phyloP scores from a whole-genome alignment of 2,113 vertebrate genomes.

The Plotosus lineatus region DNA sequence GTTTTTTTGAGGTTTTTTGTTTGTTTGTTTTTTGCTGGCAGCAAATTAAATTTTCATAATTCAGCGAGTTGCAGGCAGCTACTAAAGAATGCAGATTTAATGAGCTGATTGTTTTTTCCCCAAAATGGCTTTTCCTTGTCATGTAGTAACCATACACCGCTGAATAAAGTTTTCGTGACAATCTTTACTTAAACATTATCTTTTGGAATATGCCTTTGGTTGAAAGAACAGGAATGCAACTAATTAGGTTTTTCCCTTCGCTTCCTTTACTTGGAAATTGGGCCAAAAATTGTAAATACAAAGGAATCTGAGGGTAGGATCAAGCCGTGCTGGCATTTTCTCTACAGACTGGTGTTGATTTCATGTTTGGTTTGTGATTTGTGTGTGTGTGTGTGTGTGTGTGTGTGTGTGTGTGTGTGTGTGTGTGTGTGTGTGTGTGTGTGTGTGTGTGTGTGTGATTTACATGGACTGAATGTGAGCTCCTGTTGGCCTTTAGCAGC shows the following conservation, averaged over 20 bases:
- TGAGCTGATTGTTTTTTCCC: neutral
- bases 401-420: neutral
- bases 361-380: neutral
- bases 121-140: neutral
- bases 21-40: neutral
- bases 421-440: no score
- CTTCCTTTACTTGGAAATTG: conserved; percentile 5
- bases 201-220: neutral
- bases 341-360: conserved; percentile 8
- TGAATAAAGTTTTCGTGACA: neutral
- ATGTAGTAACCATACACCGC: neutral
- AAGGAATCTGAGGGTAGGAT: neutral
- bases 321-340: neutral
- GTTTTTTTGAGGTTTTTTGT: no score
- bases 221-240: neutral
- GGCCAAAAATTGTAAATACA: neutral
- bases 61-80: neutral
- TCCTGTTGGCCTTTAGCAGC: conserved; percentile 14
- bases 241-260: neutral
- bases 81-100: neutral
- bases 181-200: neutral
- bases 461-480: conserved; percentile 6
- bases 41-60: neutral
- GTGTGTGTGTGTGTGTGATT: conserved; percentile 8
- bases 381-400: neutral